Evolutionary conservation across 2,888 invertebrate genomes (phyloP).

Genomic region (Meliscaeva auricollis): DNA sequence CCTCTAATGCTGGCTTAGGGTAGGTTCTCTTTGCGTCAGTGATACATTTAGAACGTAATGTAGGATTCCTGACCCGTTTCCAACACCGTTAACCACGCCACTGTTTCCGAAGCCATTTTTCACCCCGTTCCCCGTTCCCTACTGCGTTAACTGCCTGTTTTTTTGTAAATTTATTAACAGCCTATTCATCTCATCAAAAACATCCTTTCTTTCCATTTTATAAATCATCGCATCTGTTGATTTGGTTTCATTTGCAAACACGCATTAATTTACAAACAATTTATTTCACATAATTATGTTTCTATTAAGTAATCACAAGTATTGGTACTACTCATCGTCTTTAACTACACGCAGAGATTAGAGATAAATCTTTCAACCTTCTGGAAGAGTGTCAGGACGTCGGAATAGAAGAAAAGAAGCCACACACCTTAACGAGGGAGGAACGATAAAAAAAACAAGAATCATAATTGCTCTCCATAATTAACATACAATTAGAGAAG

Average conservation of each 20-base stretch:
- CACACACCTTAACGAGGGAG: slow-evolving; percentile 62
- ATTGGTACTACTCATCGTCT: slow-evolving; percentile 31
- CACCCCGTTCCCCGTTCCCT: too few species aligned
- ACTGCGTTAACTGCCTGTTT: too few species aligned
- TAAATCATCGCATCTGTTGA: slow-evolving; percentile 26
- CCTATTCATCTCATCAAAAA: too few species aligned
- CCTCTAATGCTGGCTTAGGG: too few species aligned
- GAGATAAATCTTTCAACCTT: slow-evolving; percentile 47
- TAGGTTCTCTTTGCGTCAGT: too few species aligned
- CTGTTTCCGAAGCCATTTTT: too few species aligned
- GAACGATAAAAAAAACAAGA: slow-evolving; percentile 20
- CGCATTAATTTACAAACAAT: slow-evolving; percentile 12
- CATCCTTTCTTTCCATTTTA: background rate
- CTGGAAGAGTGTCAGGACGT: slow-evolving; percentile 38
- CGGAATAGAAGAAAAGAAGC: slow-evolving; percentile 60
- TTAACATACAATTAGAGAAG: slow-evolving; percentile 70
- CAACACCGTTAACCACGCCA: too few species aligned
- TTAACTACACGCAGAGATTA: slow-evolving; percentile 34
- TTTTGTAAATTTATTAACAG: too few species aligned
- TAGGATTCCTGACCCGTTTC: too few species aligned
- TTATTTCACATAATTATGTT: slow-evolving; percentile 1
- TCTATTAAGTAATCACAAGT: slow-evolving; percentile 57
- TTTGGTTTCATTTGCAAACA: slow-evolving; percentile 10
- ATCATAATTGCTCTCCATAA: slow-evolving; percentile 63
- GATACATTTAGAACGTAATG: too few species aligned